Evolutionary conservation across 2,888 invertebrate species (phyloP), one percentile per base, ranked within the genome.

Genomic region (Taphrorychus bicolor): DNA sequence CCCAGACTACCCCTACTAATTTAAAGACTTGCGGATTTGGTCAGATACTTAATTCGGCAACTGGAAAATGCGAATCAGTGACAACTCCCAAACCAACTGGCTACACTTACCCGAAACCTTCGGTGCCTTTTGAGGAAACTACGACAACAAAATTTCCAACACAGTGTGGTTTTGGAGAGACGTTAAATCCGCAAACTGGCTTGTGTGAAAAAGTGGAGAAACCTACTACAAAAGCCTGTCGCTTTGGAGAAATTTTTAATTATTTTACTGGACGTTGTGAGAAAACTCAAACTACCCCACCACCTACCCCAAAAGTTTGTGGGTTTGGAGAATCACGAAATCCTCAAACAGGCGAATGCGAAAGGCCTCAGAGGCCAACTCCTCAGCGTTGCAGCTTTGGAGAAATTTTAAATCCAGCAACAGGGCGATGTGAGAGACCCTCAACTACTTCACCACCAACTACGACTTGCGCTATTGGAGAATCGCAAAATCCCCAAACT

Each of bases 251-350:
- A 22, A 14, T 19, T 23, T 14, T 51, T 18, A 59, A 65, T 56
- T 7, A 17, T 5, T 54, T 48, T 18, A 66, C 66, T 14, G 41
- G 23, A 16, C 40, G 18, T 3, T 66, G 66, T 22, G 59, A 64
- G 49, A 77, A 77, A 67, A 4, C 48, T 2, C 5, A n/a, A 19
- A 16, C 48, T 9, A 49, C 51, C 19, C 24, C 58, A 23, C 52
- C 74, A 77, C 14, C 79, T 79, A 66, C 77, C 79, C 32, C 59
- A 51, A 24, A 32, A 32, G 32, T 3, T 64, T 70, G 70, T 48
- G 54, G 48, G 40, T 57, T 48, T 48, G 70, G 70, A 4, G 42
- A 49, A 41, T 51, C 42, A 16, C 14, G 45, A 11, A 66, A 69
- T 19, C 14, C 22, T 2, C 17, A 41, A 3, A 53, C 60, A 14